Evolutionary conservation across 2,888 invertebrate genomes (phyloP), one percentile per base, ranked within the genome.

Genomic region (Acleris holmiana): DNA sequence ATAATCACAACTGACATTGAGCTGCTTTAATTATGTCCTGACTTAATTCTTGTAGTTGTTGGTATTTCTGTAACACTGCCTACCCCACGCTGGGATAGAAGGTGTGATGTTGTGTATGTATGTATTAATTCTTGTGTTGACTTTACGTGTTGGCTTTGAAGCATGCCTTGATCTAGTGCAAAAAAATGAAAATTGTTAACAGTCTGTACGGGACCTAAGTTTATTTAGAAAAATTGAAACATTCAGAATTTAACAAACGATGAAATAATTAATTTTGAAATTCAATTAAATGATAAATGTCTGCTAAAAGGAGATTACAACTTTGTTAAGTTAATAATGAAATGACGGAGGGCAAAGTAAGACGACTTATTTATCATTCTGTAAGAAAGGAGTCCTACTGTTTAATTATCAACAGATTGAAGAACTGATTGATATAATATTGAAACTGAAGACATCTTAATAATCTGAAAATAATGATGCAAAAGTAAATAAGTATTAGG

Each of bases 241-340:
- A 7, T 15, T 5, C 13, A 17, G 7, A 44, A 44, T 44, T 15
- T 7, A 44, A 44, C 7, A 44, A 44, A 44, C 44, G n/a, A n/a
- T 44, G 6, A 17, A 44, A 44, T 35, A 44, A 4, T 44, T 44
- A n/a, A 44, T 44, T 17, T 44, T 17, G 44, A 44, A 44, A 6
- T 44, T 15, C 6, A 17, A 44, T 54, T 15, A 59, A 59, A 59
- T 58, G 58, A 58, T 53, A 29, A 68, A 60, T 66, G 63, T 57
- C 57, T 54, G 56, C 60, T 59, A 66, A 62, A 62, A 47, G 46
- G 41, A 58, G 68, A 67, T 67, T 67, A 68, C 48, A 67, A 68
- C 63, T 68, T 65, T 61, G 50, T 8, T 46, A 47, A 64, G 25
- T 59, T 58, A n/a, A 25, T 59, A 44, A 61, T 54, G 40, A 58